phyloP scores from a whole-genome alignment of 2,797 vertebrate species.

The Myripristis jacobus region DNA sequence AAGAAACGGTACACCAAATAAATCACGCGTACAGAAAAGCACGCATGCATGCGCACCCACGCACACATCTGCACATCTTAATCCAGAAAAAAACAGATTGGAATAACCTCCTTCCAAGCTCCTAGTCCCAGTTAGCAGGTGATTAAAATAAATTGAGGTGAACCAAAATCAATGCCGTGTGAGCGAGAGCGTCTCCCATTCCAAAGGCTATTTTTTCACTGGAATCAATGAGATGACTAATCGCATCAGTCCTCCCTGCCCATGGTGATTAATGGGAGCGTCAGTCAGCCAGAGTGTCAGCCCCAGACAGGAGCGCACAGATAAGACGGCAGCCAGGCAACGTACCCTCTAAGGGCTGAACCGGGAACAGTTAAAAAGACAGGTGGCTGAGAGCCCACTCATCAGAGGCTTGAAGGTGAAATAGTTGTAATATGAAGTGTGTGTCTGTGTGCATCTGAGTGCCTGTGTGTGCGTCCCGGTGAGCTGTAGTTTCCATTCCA shows the following conservation, averaged over 20 bases:
- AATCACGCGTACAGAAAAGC: slow-evolving; percentile 21
- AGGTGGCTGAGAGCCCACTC: slow-evolving; percentile 64
- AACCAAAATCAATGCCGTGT: slow-evolving; percentile 81
- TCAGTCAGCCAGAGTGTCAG: slow-evolving; percentile 78
- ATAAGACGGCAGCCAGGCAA: slow-evolving; percentile 70
- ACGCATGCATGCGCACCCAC: slow-evolving; percentile 8
- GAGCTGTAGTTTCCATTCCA: slow-evolving; percentile 53
- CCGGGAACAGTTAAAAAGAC: slow-evolving; percentile 65
- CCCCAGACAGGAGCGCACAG: slow-evolving; percentile 69
- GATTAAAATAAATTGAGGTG: slow-evolving; percentile 85
- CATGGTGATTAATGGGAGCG: slow-evolving; percentile 81
- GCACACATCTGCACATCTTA: slow-evolving; percentile 29
- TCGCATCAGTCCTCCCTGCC: slow-evolving; percentile 80
- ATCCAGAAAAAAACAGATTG: slow-evolving; percentile 30
- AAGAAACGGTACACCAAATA: slow-evolving; percentile 31
- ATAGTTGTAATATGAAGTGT: slow-evolving; percentile 41
- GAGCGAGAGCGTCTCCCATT: slow-evolving; percentile 70
- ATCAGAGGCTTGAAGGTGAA: slow-evolving; percentile 60
- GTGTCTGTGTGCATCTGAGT: not conserved
- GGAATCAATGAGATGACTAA: slow-evolving; percentile 87
- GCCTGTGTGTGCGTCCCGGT: slow-evolving; percentile 21
- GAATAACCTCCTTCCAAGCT: slow-evolving; percentile 60
- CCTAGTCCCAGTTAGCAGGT: slow-evolving; percentile 77
- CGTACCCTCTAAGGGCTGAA: slow-evolving; percentile 49
- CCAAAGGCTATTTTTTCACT: slow-evolving; percentile 73